Percentiles rank a stretch among this genome's conserved stretches.
These are phyloP conservation scores for Chionoecetes opilio DNA, from an alignment of 1,140 invertebrate species.

Conservation along the genomic window DNA sequence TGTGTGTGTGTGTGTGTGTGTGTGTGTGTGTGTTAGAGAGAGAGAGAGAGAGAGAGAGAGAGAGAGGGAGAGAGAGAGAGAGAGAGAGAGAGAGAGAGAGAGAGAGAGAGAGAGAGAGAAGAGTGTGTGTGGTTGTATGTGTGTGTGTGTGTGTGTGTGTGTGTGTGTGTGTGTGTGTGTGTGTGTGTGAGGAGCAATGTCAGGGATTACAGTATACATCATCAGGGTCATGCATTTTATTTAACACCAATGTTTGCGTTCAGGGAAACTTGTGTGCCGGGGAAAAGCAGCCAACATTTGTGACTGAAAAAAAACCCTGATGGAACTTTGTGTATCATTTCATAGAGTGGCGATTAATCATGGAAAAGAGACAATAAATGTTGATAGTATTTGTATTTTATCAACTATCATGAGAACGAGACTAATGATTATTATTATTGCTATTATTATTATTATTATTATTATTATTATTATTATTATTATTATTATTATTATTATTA, in stretches of 20 bases:
- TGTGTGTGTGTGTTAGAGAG: background rate
- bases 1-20: conserved; percentile 18
- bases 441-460: too few relatives aligned
- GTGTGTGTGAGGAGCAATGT: background rate
- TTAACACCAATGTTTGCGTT: background rate
- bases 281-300: background rate
- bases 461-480: too few relatives aligned
- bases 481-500: too few relatives aligned
- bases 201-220: background rate
- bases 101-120: too few relatives aligned
- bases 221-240: conserved; percentile 21
- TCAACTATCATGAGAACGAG: background rate
- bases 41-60: too few relatives aligned
- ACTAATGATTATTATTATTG: too few relatives aligned
- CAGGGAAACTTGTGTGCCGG: background rate
- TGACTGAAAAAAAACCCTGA: background rate
- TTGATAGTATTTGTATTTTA: background rate
- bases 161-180: conserved; percentile 16
- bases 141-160: conserved; percentile 18
- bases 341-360: background rate
- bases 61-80: too few relatives aligned
- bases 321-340: background rate
- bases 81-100: too few relatives aligned
- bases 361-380: background rate
- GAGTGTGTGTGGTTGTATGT: background rate